phyloP scores from a whole-genome alignment of 2,797 vertebrate species.

The Phrynocephalus forsythii region DNA sequence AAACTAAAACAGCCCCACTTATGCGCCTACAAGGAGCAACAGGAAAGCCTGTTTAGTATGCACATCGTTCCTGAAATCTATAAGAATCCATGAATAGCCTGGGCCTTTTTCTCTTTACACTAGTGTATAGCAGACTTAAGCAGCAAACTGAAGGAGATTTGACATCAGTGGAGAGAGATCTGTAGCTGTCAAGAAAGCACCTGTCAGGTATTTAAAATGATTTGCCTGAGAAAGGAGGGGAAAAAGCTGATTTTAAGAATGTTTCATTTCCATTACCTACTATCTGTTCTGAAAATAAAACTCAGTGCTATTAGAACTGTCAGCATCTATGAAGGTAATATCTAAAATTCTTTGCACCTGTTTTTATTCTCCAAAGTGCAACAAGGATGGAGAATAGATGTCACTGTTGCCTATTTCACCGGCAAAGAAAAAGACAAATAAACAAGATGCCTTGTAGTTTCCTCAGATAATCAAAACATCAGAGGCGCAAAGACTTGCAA shows the following conservation, averaged over 20 bases:
- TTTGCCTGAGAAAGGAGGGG: conserved; percentile 50
- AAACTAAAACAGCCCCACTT: conserved; percentile 55
- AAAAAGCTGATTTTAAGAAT: conserved; percentile 17
- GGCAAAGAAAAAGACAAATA: too few species aligned
- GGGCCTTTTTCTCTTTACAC: conserved; percentile 68
- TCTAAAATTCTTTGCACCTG: not conserved
- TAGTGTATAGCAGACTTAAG: conserved; percentile 68
- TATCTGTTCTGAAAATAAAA: not conserved
- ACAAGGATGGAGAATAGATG: too few species aligned
- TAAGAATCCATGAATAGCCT: conserved; percentile 57
- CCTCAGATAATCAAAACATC: too few species aligned
- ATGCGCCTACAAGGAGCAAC: conserved; percentile 34
- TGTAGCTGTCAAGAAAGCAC: conserved; percentile 61
- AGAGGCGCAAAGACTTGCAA: too few species aligned
- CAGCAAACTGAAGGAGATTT: conserved; percentile 62
- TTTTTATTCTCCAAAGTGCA: too few species aligned
- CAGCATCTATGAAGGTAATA: not conserved
- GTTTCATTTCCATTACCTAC: not conserved
- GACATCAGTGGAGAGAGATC: conserved; percentile 62
- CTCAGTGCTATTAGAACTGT: not conserved
- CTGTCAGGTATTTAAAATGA: conserved; percentile 57
- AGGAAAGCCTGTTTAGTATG: conserved; percentile 56
- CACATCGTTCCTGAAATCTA: conserved; percentile 61
- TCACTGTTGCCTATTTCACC: too few species aligned
- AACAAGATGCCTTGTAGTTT: too few species aligned